A percentile compares a stretch with the other conserved stretches of the same genome.
These are phyloP conservation scores for Otus sunia DNA, from an alignment of 2,113 vertebrate species.

Conservation along the genomic window DNA sequence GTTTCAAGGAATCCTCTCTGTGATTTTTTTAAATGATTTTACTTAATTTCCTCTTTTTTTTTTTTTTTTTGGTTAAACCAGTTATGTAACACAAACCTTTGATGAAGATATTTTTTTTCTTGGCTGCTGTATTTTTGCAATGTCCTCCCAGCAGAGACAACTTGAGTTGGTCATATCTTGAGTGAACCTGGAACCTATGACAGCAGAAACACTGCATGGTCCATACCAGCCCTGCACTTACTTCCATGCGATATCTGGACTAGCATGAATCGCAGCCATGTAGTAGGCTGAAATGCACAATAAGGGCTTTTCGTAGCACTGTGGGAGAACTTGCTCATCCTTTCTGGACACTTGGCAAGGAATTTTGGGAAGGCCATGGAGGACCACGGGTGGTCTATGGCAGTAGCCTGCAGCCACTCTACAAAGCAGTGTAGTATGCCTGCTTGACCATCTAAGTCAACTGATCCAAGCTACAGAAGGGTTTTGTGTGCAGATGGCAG, in stretches of 20 bases:
- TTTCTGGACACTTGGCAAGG: neutral
- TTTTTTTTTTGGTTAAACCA: neutral
- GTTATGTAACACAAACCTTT: neutral
- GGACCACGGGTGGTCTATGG: neutral
- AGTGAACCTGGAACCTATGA: neutral
- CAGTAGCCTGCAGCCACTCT: neutral
- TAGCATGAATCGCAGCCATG: neutral
- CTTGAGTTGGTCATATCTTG: neutral
- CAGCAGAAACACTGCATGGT: neutral
- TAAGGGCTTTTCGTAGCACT: neutral
- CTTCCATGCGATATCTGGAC: accelerated
- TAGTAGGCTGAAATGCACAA: neutral
- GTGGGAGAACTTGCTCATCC: neutral
- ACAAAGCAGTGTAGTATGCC: neutral
- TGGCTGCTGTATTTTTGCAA: neutral
- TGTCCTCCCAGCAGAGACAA: neutral
- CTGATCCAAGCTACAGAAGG: neutral
- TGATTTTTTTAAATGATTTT: neutral
- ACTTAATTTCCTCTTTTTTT: neutral
- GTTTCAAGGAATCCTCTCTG: neutral
- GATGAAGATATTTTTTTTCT: neutral
- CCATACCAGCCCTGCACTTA: neutral
- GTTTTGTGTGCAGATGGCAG: constrained; percentile 11
- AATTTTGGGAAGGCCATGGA: neutral
- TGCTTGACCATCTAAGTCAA: neutral